Conservation (phyloP, 2,113 vertebrate species). For the Actenoides lindsayi region DNA sequence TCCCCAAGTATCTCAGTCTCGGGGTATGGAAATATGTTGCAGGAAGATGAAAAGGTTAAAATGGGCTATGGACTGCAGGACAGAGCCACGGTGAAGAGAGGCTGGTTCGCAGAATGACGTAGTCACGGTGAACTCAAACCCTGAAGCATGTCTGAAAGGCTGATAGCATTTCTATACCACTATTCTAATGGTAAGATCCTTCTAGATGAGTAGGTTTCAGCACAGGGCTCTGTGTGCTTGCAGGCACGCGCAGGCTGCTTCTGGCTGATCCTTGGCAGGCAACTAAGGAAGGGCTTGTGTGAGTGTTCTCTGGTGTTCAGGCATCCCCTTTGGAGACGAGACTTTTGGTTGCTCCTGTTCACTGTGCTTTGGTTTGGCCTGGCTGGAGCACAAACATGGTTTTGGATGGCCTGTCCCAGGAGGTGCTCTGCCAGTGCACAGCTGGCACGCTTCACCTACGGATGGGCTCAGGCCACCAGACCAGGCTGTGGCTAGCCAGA, state of each 20-base stretch:
- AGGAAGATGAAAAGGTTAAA: neutral
- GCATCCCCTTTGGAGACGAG: neutral
- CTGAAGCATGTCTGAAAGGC: neutral
- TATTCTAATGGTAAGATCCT: neutral
- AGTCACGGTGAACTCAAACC: neutral
- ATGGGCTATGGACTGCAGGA: neutral
- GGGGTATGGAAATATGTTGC: neutral
- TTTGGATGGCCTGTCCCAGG: neutral
- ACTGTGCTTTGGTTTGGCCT: neutral
- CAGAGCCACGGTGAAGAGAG: neutral
- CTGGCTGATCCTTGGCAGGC: neutral
- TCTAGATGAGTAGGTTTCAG: neutral
- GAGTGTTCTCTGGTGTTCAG: neutral
- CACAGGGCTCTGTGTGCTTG: fast-evolving
- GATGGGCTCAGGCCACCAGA: neutral
- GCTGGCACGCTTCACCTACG: fast-evolving
- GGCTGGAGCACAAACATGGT: fast-evolving
- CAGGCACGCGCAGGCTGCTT: neutral
- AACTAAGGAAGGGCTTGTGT: neutral
- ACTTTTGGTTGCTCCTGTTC: neutral
- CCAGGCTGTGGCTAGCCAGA: neutral
- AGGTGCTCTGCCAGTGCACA: neutral
- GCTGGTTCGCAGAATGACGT: neutral
- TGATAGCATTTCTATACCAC: neutral
- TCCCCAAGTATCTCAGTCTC: neutral